These are phyloP conservation scores for Tenualosa thibaudeaui DNA, from an alignment of 2,797 vertebrate species.

Conservation along the genomic window DNA sequence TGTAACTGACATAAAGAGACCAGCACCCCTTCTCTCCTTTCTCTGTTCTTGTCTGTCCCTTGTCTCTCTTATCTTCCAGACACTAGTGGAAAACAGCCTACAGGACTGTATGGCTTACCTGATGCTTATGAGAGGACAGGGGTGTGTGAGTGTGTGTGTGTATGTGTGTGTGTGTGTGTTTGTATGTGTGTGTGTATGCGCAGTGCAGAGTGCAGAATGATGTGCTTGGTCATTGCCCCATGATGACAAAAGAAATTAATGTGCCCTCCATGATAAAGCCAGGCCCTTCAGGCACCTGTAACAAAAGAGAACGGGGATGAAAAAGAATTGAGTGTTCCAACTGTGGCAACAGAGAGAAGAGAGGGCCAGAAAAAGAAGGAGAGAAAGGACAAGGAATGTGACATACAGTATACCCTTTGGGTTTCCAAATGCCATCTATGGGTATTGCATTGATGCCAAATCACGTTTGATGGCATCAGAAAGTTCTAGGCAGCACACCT, in stretches of 20 bases:
- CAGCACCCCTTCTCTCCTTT: too few species aligned
- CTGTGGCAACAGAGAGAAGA: background rate
- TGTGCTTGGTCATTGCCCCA: background rate
- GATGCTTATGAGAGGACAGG: constrained; percentile 66
- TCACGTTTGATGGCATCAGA: background rate
- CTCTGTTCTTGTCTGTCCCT: too few species aligned
- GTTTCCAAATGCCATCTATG: background rate
- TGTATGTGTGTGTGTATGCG: too few species aligned
- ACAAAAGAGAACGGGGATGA: background rate
- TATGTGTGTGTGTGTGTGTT: background rate
- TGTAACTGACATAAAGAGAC: too few species aligned
- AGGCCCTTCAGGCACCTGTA: background rate
- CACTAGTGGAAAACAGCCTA: constrained; percentile 65
- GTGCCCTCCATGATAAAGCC: background rate
- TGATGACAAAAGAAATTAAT: background rate
- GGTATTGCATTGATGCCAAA: background rate
- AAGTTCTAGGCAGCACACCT: background rate
- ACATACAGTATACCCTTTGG: background rate
- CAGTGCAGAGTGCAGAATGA: background rate
- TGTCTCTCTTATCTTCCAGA: constrained; percentile 33
- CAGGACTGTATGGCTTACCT: constrained; percentile 68
- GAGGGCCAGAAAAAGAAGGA: background rate
- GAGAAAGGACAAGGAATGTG: background rate
- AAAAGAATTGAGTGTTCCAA: background rate
- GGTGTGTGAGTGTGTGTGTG: constrained; percentile 46